Percentiles rank a stretch among this genome's conserved stretches.
Conservation (phyloP, 1,140 invertebrate genomes). For the Drosophila asahinai region DNA sequence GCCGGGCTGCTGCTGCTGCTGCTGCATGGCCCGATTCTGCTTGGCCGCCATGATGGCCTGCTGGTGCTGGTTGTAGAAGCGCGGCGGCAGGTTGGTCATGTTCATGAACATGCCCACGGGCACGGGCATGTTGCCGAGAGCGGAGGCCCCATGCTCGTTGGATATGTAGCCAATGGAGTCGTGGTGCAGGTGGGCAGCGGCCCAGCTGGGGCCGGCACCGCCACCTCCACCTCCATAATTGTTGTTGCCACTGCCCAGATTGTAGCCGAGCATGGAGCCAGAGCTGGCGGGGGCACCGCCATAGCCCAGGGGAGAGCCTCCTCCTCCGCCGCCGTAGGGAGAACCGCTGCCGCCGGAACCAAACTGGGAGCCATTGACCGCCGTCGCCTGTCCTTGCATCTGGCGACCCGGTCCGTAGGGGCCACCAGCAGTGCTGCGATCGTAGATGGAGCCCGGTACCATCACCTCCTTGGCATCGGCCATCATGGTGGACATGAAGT, state of each 20-base stretch:
- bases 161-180: slow-evolving; percentile 98
- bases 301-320: slow-evolving; percentile 2
- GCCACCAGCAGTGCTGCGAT: slow-evolving; percentile 81
- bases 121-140: slow-evolving; percentile 92
- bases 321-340: slow-evolving; percentile 3
- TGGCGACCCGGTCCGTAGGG: slow-evolving; percentile 85
- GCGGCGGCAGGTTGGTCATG: slow-evolving; percentile 94
- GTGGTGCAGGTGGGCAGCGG: slow-evolving; percentile 87
- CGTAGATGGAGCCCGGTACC: slow-evolving; percentile 94
- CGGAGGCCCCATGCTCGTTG: slow-evolving; percentile 92
- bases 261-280: slow-evolving; percentile 66
- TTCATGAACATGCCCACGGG: slow-evolving; percentile 98
- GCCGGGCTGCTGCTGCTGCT: slow-evolving; percentile 19
- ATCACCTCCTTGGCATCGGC: slow-evolving; percentile 96
- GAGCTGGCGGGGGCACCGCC: slow-evolving; percentile 51
- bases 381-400: slow-evolving; percentile 43
- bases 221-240: slow-evolving; percentile 6
- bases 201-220: slow-evolving; percentile 39
- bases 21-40: slow-evolving; percentile 60
- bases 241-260: slow-evolving; percentile 26
- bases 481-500: slow-evolving; percentile 98
- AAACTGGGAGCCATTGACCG: slow-evolving; percentile 34
- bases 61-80: slow-evolving; percentile 93
- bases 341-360: slow-evolving; percentile 16
- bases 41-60: slow-evolving; percentile 86